Conservation (phyloP, 2,113 vertebrate genomes). For the Rattus rattus region DNA sequence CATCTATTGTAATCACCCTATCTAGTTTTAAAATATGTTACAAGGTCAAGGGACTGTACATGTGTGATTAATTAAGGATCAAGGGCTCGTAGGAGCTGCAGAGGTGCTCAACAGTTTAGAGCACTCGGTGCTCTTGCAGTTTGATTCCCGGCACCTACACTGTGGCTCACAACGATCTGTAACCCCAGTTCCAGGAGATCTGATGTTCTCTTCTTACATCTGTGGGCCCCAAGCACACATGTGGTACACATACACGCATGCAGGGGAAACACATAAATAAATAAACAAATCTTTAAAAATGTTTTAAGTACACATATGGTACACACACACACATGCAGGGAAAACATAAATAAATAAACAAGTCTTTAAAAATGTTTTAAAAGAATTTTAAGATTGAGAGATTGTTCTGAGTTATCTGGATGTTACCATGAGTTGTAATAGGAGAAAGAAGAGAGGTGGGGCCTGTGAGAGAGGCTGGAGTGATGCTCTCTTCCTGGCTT, state of each 20-base stretch:
- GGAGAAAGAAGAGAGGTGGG: neutral
- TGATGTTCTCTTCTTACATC: neutral
- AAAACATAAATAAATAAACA: neutral
- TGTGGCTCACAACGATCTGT: too few relatives aligned
- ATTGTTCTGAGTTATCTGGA: neutral
- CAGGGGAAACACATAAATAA: neutral
- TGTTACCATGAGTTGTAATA: neutral
- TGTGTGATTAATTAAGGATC: slow-evolving; percentile 5
- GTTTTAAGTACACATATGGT: neutral
- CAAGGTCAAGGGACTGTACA: neutral
- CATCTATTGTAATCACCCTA: slow-evolving; percentile 24
- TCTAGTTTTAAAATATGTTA: neutral
- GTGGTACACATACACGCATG: neutral
- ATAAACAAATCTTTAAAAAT: neutral
- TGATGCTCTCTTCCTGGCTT: neutral
- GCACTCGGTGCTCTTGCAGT: neutral
- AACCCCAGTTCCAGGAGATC: neutral
- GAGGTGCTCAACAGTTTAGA: neutral
- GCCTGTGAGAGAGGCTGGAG: neutral
- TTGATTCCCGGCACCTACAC: neutral
- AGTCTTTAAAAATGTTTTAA: neutral
- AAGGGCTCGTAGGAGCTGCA: neutral
- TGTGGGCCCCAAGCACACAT: neutral
- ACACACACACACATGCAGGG: neutral
- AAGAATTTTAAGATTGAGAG: neutral